phyloP scores from a whole-genome alignment of 2,888 invertebrate species.

The Agriotes lineatus region DNA sequence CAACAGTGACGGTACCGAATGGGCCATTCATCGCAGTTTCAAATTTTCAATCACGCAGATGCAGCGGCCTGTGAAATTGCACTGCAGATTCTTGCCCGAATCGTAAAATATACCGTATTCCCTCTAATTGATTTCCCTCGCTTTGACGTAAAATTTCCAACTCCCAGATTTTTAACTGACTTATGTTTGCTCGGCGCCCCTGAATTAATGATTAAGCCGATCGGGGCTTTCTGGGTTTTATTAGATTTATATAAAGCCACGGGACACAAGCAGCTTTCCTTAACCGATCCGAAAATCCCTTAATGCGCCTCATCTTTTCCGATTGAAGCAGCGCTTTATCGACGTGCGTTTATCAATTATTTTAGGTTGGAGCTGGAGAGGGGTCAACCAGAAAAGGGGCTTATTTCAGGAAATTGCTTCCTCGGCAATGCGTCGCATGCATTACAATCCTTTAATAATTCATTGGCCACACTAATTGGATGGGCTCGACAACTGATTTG shows the following conservation, averaged over 20 bases:
- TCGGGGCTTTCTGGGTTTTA: not conserved
- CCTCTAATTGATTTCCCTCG: not conserved
- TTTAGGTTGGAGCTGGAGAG: not conserved
- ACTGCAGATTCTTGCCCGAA: not conserved
- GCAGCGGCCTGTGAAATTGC: constrained; percentile 6
- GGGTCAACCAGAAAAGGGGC: no score
- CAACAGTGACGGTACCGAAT: constrained; percentile 1
- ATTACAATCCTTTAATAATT: no score
- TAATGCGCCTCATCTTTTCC: not conserved
- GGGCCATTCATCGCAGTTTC: not conserved
- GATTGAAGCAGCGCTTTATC: not conserved
- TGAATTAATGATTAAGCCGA: not conserved
- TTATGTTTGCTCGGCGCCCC: not conserved
- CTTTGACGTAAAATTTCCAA: not conserved
- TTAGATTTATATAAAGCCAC: not conserved
- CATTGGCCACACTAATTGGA: no score
- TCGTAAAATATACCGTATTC: not conserved
- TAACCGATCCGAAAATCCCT: not conserved
- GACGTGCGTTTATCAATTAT: not conserved
- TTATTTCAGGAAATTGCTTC: no score
- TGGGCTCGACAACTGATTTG: no score
- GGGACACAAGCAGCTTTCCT: constrained; percentile 1
- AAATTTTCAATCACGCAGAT: constrained; percentile 3
- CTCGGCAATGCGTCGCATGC: no score
- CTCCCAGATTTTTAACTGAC: not conserved